Percentiles rank a stretch among this genome's conserved stretches.
Evolutionary conservation across 2,797 vertebrate genomes (phyloP).

Genomic region (Macropodus opercularis): DNA sequence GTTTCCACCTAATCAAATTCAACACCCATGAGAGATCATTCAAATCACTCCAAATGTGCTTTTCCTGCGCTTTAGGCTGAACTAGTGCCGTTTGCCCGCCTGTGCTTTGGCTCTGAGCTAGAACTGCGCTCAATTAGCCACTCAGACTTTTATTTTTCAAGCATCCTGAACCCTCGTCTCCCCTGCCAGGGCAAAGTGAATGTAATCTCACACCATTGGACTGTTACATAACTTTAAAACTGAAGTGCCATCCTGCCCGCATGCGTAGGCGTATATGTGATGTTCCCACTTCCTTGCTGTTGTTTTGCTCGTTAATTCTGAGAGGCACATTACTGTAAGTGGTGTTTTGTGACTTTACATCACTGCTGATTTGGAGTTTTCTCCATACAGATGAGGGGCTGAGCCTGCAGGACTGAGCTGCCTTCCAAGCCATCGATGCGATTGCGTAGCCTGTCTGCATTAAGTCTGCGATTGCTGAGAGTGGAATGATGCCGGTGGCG

Average conservation of each 20-base stretch:
- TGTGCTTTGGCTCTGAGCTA: neutral
- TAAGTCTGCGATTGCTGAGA: constrained; percentile 44
- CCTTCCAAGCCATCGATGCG: constrained; percentile 16
- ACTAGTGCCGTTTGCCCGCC: neutral
- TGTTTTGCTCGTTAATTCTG: constrained; percentile 68
- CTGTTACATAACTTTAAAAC: constrained; percentile 74
- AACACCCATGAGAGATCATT: neutral
- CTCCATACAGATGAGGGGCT: constrained; percentile 16
- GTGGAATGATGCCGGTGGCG: constrained; percentile 42
- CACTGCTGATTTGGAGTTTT: constrained; percentile 18
- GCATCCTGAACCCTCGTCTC: constrained; percentile 42
- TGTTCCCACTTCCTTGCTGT: constrained; percentile 75
- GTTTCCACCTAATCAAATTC: neutral
- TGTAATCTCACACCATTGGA: constrained; percentile 66
- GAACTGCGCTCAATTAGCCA: constrained; percentile 40
- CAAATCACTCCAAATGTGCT: neutral
- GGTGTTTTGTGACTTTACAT: constrained; percentile 44
- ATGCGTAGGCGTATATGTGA: constrained; percentile 72
- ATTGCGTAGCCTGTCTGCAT: constrained; percentile 40
- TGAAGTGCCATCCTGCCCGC: constrained; percentile 72
- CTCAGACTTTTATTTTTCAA: constrained; percentile 44
- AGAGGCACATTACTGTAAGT: constrained; percentile 59
- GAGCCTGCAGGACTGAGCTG: constrained; percentile 18
- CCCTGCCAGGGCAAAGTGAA: constrained; percentile 57
- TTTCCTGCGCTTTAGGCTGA: neutral